These are phyloP conservation scores for Tachystola acroxantha DNA, from an alignment of 2,888 invertebrate species.

Conservation along the genomic window DNA sequence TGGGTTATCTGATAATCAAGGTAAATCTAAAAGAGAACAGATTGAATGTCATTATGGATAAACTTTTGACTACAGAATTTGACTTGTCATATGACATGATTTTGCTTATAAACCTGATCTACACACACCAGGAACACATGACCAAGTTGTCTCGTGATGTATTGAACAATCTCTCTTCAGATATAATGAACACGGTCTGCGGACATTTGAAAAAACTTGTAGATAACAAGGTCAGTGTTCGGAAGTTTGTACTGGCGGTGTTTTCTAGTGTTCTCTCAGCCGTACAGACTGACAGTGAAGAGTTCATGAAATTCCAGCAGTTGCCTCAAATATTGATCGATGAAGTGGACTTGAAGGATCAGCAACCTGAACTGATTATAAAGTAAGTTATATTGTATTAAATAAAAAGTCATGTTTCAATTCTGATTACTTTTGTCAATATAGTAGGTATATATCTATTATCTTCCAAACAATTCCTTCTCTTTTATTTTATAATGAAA, in stretches of 20 bases:
- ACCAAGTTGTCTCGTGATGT: slow-evolving; percentile 70
- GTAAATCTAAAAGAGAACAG: slow-evolving; percentile 80
- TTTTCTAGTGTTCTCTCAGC: slow-evolving; percentile 70
- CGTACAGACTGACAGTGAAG: slow-evolving; percentile 68
- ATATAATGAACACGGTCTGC: slow-evolving; percentile 51
- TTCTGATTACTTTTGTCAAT: too few species aligned
- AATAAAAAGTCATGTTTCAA: too few species aligned
- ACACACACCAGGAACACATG: slow-evolving; percentile 79
- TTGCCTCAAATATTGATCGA: slow-evolving; percentile 79
- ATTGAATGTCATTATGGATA: slow-evolving; percentile 78
- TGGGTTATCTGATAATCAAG: slow-evolving; percentile 83
- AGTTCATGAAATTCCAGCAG: slow-evolving; percentile 60
- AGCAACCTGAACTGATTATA: slow-evolving; percentile 75
- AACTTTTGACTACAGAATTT: slow-evolving; percentile 52
- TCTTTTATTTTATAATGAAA: too few species aligned
- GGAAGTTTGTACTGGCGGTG: slow-evolving; percentile 77
- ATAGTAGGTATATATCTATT: too few species aligned
- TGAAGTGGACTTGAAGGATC: slow-evolving; percentile 77
- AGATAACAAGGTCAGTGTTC: slow-evolving; percentile 72
- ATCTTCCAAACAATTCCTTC: too few species aligned
- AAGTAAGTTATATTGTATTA: too few species aligned
- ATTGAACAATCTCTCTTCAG: slow-evolving; percentile 62
- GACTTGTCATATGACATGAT: slow-evolving; percentile 77
- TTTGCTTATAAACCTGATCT: slow-evolving; percentile 83
- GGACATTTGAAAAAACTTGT: slow-evolving; percentile 73